These are phyloP conservation scores for Lutjanus campechanus DNA, from an alignment of 2,797 vertebrate genomes.

Conservation along the genomic window DNA sequence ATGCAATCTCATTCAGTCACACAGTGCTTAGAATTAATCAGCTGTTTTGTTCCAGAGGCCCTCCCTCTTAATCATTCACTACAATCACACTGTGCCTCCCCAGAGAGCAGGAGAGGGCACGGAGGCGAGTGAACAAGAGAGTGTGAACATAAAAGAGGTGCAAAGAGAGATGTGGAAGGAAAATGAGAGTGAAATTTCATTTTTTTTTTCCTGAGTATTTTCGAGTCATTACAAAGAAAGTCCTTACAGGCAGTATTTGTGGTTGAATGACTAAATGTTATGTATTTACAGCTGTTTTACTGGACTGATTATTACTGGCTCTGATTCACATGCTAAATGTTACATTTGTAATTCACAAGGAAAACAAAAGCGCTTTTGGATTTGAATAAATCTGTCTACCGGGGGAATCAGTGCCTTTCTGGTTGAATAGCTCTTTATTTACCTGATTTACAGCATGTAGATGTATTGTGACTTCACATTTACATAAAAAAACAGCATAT, in stretches of 20 bases:
- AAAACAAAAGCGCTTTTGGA: conserved; percentile 33
- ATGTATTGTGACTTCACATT: conserved; percentile 1
- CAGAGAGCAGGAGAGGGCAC: conserved; percentile 40
- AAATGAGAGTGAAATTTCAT: conserved; percentile 1
- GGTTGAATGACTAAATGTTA: conserved; percentile 27
- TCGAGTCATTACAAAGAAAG: conserved; percentile 13
- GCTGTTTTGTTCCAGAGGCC: conserved; percentile 68
- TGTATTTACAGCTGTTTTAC: neutral
- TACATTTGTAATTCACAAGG: conserved; percentile 29
- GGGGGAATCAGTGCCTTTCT: neutral
- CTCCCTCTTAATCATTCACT: conserved; percentile 58
- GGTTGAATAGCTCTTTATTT: neutral
- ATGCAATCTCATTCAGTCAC: conserved; percentile 68
- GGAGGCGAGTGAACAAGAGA: conserved; percentile 8
- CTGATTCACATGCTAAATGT: conserved; percentile 52
- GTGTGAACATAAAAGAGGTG: conserved; percentile 27
- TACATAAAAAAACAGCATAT: neutral
- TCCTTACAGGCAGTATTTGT: conserved; percentile 31
- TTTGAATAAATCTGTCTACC: conserved; percentile 4
- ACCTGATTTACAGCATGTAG: neutral
- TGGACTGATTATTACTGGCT: neutral
- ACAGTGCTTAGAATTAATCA: conserved; percentile 76
- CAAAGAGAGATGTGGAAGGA: neutral
- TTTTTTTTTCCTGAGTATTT: conserved; percentile 10
- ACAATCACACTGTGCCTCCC: conserved; percentile 54